Evolutionary conservation across 2,113 vertebrate species (phyloP).

Genomic region (Tympanuchus pallidicinctus): DNA sequence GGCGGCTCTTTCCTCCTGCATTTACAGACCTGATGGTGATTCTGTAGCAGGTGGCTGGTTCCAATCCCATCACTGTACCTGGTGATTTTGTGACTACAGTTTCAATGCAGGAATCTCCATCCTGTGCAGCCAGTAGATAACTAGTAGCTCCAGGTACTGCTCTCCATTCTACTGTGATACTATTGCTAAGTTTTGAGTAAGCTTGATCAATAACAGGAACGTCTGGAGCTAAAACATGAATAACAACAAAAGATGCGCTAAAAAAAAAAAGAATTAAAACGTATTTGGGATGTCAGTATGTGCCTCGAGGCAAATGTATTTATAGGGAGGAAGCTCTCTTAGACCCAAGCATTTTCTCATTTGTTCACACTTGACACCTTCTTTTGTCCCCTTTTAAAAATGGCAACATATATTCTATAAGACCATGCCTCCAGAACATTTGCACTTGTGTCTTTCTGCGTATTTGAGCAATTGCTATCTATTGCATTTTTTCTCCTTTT

Average conservation of each 20-base stretch:
- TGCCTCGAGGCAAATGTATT: background rate
- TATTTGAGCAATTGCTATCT: background rate
- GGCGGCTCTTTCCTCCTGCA: slow-evolving; percentile 85
- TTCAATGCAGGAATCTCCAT: slow-evolving; percentile 80
- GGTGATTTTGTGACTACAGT: slow-evolving; percentile 80
- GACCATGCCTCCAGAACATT: background rate
- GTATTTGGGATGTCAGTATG: background rate
- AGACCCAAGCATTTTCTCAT: slow-evolving; percentile 53
- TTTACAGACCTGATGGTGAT: slow-evolving; percentile 88
- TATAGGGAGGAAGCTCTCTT: slow-evolving; percentile 30
- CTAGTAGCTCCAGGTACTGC: slow-evolving; percentile 82
- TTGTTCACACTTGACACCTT: background rate
- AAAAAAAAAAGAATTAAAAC: background rate
- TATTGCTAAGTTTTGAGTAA: slow-evolving; percentile 90
- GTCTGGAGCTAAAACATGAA: slow-evolving; percentile 83
- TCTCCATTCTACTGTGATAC: slow-evolving; percentile 91
- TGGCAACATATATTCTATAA: background rate
- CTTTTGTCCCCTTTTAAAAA: background rate
- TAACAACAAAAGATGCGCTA: background rate
- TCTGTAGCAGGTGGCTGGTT: slow-evolving; percentile 84
- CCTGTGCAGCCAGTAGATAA: slow-evolving; percentile 85
- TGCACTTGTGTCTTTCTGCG: background rate
- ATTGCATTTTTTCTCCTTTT: background rate
- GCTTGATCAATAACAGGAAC: slow-evolving; percentile 83
- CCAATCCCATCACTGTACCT: slow-evolving; percentile 82